Evolutionary conservation across 2,113 vertebrate species (phyloP).

Genomic region (Agelaius phoeniceus): DNA sequence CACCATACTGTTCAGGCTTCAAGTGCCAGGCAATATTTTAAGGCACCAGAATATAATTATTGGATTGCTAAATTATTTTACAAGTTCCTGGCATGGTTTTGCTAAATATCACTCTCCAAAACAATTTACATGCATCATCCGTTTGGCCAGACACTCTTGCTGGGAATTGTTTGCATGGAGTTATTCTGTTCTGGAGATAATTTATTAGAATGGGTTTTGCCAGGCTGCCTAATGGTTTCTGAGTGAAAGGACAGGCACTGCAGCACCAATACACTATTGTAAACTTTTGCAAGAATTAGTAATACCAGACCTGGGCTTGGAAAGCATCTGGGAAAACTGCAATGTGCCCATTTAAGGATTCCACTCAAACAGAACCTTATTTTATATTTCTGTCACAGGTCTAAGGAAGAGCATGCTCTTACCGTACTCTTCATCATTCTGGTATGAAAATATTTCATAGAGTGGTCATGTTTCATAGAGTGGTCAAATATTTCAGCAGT

Average conservation of each 20-base stretch:
- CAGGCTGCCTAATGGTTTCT: neutral
- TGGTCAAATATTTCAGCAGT: neutral
- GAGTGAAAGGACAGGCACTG: neutral
- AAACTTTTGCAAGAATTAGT: neutral
- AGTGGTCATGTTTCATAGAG: neutral
- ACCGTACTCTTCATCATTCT: neutral
- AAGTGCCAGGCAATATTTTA: neutral
- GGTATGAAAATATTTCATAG: neutral
- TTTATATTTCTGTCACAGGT: neutral
- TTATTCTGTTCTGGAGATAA: neutral
- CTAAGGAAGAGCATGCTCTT: neutral
- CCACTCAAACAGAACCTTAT: neutral
- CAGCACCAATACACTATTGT: neutral
- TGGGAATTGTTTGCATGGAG: neutral
- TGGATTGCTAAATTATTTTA: neutral
- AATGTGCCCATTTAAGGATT: neutral
- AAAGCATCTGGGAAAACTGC: neutral
- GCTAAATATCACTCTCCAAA: neutral
- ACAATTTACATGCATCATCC: neutral
- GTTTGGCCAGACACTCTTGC: neutral
- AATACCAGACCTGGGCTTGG: neutral
- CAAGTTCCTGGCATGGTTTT: neutral
- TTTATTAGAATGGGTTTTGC: neutral
- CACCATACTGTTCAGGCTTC: neutral
- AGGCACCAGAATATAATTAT: neutral